These are phyloP conservation scores for Rutilus rutilus DNA, from an alignment of 2,113 vertebrate species.

Conservation along the genomic window DNA sequence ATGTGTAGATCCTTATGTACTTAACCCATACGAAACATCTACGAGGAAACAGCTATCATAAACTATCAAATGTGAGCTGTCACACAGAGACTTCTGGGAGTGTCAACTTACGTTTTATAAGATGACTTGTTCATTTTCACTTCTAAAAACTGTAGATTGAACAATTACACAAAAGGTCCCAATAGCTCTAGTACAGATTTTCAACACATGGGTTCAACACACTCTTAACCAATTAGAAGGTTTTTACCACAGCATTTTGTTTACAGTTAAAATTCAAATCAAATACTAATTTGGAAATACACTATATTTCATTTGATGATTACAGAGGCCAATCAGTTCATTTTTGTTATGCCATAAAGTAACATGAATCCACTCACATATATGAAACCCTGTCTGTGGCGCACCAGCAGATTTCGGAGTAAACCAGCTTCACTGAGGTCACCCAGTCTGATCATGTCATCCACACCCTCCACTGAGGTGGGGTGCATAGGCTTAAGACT, in stretches of 20 bases:
- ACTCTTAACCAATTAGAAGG: neutral
- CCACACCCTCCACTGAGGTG: slow-evolving; percentile 84
- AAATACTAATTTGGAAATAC: neutral
- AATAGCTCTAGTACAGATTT: neutral
- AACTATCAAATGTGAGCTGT: too few species aligned
- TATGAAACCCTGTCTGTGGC: slow-evolving; percentile 84
- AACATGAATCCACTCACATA: slow-evolving; percentile 82
- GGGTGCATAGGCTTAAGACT: slow-evolving; percentile 86
- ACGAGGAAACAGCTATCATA: too few species aligned
- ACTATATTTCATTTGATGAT: neutral
- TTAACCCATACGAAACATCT: too few species aligned
- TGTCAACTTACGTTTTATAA: neutral
- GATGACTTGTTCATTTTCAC: neutral
- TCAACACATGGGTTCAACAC: neutral
- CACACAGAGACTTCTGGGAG: too few species aligned
- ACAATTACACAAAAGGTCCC: neutral
- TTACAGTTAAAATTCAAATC: neutral
- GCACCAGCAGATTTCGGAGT: slow-evolving; percentile 88
- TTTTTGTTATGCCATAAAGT: neutral
- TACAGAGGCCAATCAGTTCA: neutral
- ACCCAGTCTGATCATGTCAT: slow-evolving; percentile 92
- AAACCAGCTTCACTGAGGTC: slow-evolving; percentile 91
- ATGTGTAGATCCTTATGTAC: too few species aligned
- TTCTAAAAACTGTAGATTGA: neutral
- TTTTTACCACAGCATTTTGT: neutral